Base-by-base conservation (phyloP, 2,113 vertebrate genomes). In the zebrafish (Danio rerio) region DNA sequence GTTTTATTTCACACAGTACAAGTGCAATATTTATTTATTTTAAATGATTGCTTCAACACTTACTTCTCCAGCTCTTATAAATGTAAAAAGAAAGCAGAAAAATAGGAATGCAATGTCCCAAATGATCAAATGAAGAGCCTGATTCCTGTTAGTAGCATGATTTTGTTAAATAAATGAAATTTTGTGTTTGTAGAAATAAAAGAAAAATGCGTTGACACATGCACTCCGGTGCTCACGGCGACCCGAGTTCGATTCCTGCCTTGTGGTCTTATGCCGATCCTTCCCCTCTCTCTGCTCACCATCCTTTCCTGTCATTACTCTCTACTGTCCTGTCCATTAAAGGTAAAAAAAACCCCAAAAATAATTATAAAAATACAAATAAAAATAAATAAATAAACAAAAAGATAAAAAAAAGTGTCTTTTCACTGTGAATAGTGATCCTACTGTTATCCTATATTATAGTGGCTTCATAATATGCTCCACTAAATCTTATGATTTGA, bases 401-500 rank as follows among this genome's bases (percentile, higher is more conserved):
- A n/a, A n/a, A n/a, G n/a, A n/a, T n/a, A n/a, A n/a, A 2, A 72
- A 55, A 31, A 59, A 13, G 6, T 21, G 45, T 31, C 1, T 31
- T 49, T 71, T 42, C 7, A 5, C 10, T 15, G 5, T 9, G 5
- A 49, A 15, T 40, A 6, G 13, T 13, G 9, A 12, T 21, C 11
- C 43, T 81, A 50, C 68, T 80, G 55, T 71, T 81, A 59, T 81
- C 55, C 53, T 63, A 53, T 31, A n/a, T n/a, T 20, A 2, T 50
- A 40, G 15, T 40, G n/a, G 61, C 21, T 63, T 50, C 59, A 81
- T 77, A 76, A 72, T 7, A 66, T 58, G 66, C 79, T 78, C 50
- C 66, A 47, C 8, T 63, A 42, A 76, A 81, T 75, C 43, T 72
- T 16, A 78, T 58, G 31, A 72, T 68, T 71, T 56, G 20, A 40